These are phyloP conservation scores for Alfaro cultratus DNA, from an alignment of 2,797 vertebrate species.

Conservation along the genomic window DNA sequence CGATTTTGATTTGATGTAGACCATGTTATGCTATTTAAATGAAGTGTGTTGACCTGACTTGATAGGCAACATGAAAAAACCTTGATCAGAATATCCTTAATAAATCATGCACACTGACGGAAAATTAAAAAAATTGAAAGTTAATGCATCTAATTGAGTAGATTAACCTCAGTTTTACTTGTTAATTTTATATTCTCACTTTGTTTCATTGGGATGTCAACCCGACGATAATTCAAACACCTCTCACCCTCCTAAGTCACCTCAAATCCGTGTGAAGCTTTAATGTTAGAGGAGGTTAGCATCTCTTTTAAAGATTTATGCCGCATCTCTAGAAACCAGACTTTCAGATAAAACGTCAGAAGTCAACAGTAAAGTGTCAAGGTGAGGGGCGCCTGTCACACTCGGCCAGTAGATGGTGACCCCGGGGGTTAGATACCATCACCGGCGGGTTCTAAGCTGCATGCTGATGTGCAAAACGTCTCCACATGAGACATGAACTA, in stretches of 20 bases:
- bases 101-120: not conserved
- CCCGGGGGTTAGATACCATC: conserved; percentile 60
- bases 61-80: not conserved
- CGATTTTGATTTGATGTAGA: not conserved
- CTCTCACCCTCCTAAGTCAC: not conserved
- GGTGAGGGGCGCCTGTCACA: conserved; percentile 68
- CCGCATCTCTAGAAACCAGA: conserved; percentile 51
- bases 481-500: conserved; percentile 45
- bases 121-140: not conserved
- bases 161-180: not conserved
- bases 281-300: conserved; percentile 22
- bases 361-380: conserved; percentile 61
- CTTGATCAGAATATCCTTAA: not conserved
- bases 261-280: conserved; percentile 24
- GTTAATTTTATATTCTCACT: conserved; percentile 15
- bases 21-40: not conserved
- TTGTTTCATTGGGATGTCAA: conserved; percentile 10
- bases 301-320: conserved; percentile 60
- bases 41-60: not conserved
- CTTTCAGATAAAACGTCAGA: conserved; percentile 62
- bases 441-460: conserved; percentile 51
- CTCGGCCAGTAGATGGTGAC: conserved; percentile 56
- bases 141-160: not conserved
- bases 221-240: conserved; percentile 17
- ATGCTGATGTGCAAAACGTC: not conserved